Conservation (phyloP, 2,113 vertebrate species). For the Hymenochirus boettgeri region DNA sequence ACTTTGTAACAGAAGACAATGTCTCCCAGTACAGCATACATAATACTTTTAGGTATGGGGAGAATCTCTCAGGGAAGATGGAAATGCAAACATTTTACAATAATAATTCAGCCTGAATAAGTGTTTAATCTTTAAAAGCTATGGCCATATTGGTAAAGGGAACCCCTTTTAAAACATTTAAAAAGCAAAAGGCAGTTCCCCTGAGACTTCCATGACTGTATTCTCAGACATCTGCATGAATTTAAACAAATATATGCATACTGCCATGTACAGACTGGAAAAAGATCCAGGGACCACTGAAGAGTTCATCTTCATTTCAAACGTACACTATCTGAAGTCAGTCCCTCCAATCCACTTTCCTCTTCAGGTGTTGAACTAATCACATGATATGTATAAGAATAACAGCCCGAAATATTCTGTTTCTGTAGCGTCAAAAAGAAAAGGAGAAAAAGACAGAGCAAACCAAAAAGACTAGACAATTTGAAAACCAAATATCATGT, state of each 20-base stretch:
- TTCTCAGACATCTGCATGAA: conserved; percentile 6
- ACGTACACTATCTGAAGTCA: too few species aligned
- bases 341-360: too few species aligned
- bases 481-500: too few species aligned
- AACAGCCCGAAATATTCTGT: too few species aligned
- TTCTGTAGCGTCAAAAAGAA: too few species aligned
- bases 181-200: conserved; percentile 10
- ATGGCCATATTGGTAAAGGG: conserved; percentile 16
- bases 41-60: neutral
- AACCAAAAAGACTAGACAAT: too few species aligned
- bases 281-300: too few species aligned
- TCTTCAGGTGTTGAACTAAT: too few species aligned
- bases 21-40: conserved; percentile 18
- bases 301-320: too few species aligned
- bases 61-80: conserved; percentile 13
- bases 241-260: neutral
- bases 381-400: too few species aligned
- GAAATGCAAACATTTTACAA: conserved; percentile 35
- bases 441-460: too few species aligned
- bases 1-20: neutral
- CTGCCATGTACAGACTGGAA: too few species aligned
- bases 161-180: neutral
- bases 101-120: conserved; percentile 35
- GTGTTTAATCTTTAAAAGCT: conserved; percentile 25
- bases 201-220: neutral